Evolutionary conservation across 1,140 invertebrate species (phyloP).

Genomic region (Trinorchestia longiramus): DNA sequence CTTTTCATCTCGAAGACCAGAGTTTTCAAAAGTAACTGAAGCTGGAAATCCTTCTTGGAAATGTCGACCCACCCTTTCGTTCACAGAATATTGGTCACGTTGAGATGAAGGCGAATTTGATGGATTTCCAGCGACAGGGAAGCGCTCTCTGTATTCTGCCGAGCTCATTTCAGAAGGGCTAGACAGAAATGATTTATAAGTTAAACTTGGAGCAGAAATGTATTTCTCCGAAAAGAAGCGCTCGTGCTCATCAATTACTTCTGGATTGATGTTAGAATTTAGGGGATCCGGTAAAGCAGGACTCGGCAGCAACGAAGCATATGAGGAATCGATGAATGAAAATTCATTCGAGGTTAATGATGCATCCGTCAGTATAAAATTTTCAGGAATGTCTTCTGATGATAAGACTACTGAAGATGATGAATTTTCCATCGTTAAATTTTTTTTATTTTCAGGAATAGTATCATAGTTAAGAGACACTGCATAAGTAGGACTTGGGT

Average conservation of each 20-base stretch:
- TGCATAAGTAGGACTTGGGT: neutral
- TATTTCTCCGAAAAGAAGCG: neutral
- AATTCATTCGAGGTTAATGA: neutral
- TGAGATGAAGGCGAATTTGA: neutral
- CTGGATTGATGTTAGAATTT: neutral
- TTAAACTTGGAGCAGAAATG: constrained; percentile 8
- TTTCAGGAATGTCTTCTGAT: neutral
- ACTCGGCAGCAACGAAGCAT: neutral
- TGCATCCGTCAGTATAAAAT: neutral
- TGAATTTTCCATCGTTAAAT: neutral
- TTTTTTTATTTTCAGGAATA: neutral
- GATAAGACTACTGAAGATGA: neutral
- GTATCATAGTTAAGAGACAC: neutral
- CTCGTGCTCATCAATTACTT: neutral
- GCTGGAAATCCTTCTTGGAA: neutral
- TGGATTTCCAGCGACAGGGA: neutral
- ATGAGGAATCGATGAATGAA: neutral
- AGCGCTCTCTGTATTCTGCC: constrained; percentile 4
- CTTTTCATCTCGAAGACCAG: neutral
- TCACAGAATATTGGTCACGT: neutral
- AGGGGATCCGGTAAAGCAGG: neutral
- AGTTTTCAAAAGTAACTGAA: neutral
- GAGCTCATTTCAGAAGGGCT: constrained; percentile 32
- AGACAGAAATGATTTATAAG: constrained; percentile 35
- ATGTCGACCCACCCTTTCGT: neutral